A percentile compares a stretch with the other conserved stretches of the same genome.
Evolutionary conservation across 2,888 invertebrate species (phyloP).

Genomic region (Macrosoma leucophasiata): DNA sequence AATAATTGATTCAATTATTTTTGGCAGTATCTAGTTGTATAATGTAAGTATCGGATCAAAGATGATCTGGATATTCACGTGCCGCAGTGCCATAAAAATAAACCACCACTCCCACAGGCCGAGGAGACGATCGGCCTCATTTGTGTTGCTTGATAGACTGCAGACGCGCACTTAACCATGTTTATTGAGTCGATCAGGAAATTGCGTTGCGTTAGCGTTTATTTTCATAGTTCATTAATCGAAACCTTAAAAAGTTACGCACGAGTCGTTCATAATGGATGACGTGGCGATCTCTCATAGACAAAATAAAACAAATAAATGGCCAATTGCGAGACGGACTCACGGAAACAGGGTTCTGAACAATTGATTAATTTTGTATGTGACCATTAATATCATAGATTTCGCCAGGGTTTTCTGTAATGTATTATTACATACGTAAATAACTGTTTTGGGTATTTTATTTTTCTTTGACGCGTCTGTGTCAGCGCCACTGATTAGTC

Average conservation of each 20-base stretch:
- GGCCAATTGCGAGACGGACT: too few species aligned
- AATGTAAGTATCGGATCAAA: conserved; percentile 13
- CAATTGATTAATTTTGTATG: too few species aligned
- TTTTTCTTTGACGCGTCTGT: too few species aligned
- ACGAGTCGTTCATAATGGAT: conserved; percentile 6
- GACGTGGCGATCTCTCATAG: conserved; percentile 7
- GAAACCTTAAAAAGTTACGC: conserved; percentile 27
- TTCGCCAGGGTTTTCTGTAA: too few species aligned
- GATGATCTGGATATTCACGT: conserved; percentile 32
- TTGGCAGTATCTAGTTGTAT: too few species aligned
- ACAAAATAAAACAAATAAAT: conserved; percentile 6
- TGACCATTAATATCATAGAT: too few species aligned
- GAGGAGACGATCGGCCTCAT: conserved; percentile 39
- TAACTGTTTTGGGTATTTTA: too few species aligned
- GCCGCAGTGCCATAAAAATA: conserved; percentile 60
- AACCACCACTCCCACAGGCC: conserved; percentile 30
- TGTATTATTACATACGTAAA: too few species aligned
- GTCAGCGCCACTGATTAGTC: too few species aligned
- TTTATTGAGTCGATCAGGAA: conserved; percentile 64
- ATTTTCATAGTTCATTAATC: conserved; percentile 42
- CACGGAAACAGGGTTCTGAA: too few species aligned
- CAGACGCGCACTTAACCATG: conserved; percentile 51
- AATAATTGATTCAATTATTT: too few species aligned
- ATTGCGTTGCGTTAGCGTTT: conserved; percentile 52
- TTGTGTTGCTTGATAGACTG: conserved; percentile 53